phyloP scores from a whole-genome alignment of 2,888 invertebrate genomes.

The Andrena camellia region DNA sequence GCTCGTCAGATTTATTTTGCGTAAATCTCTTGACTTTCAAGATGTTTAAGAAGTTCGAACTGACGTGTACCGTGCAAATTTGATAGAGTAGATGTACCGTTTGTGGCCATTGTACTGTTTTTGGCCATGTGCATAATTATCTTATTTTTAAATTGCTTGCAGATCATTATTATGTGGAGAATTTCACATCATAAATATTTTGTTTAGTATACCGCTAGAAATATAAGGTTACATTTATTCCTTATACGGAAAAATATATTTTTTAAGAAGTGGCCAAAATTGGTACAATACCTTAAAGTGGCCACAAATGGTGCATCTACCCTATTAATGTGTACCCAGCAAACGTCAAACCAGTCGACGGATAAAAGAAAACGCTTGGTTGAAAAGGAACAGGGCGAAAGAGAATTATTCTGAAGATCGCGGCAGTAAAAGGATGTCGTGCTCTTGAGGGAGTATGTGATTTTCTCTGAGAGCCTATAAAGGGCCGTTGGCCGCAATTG shows the following conservation, averaged over 20 bases:
- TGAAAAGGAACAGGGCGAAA: constrained; percentile 2
- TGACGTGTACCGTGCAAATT: not conserved
- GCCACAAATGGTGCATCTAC: no score
- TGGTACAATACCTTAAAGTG: no score
- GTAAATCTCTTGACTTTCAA: not conserved
- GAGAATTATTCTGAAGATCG: constrained; percentile 61
- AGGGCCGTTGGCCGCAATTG: constrained; percentile 50
- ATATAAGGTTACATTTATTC: no score
- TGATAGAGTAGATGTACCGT: no score
- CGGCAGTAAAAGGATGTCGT: constrained; percentile 59
- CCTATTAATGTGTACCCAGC: not conserved
- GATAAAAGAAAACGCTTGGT: not conserved
- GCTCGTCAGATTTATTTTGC: not conserved
- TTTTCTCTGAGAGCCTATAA: constrained; percentile 54
- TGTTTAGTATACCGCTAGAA: no score
- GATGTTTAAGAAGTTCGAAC: not conserved
- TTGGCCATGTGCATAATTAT: no score
- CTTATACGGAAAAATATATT: no score
- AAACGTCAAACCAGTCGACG: not conserved
- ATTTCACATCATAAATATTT: no score
- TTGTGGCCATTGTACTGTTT: no score
- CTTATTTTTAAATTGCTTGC: no score
- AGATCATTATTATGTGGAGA: no score
- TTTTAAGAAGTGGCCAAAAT: no score
- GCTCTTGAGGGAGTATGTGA: constrained; percentile 59